These are phyloP conservation scores for Acanthosoma haemorrhoidale DNA, from an alignment of 2,888 invertebrate genomes.

Conservation along the genomic window DNA sequence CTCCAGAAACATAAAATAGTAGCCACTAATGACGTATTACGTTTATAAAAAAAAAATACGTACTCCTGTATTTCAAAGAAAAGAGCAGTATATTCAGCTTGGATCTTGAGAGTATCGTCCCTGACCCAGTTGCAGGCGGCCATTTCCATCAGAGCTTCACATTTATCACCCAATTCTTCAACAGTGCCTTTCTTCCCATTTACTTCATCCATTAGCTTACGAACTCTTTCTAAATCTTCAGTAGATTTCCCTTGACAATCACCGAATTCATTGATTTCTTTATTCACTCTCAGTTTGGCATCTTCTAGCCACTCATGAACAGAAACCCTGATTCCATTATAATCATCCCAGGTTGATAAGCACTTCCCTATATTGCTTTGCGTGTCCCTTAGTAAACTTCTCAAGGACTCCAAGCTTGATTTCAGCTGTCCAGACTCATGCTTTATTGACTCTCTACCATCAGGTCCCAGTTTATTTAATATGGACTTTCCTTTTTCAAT, in stretches of 20 bases:
- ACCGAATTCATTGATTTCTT: slow-evolving; percentile 32
- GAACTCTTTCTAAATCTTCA: slow-evolving; percentile 68
- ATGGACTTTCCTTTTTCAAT: slow-evolving; percentile 69
- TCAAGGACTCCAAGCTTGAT: slow-evolving; percentile 75
- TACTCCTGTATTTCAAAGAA: slow-evolving; percentile 69
- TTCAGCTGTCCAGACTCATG: slow-evolving; percentile 77
- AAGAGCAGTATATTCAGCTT: slow-evolving; percentile 73
- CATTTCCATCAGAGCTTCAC: slow-evolving; percentile 79
- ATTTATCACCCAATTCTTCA: slow-evolving; percentile 80
- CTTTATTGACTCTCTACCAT: slow-evolving; percentile 74
- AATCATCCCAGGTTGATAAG: slow-evolving; percentile 74
- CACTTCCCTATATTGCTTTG: slow-evolving; percentile 70
- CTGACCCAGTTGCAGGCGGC: slow-evolving; percentile 79
- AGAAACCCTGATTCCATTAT: slow-evolving; percentile 63
- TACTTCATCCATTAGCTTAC: slow-evolving; percentile 69
- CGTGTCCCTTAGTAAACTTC: slow-evolving; percentile 69
- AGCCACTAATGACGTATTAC: no score
- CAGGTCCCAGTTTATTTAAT: slow-evolving; percentile 68
- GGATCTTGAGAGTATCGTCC: slow-evolving; percentile 78
- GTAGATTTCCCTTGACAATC: slow-evolving; percentile 54
- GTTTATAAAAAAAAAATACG: no score
- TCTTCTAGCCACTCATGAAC: slow-evolving; percentile 68
- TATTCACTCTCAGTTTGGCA: slow-evolving; percentile 32
- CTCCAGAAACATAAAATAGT: no score
- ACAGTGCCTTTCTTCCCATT: slow-evolving; percentile 67